phyloP scores from a whole-genome alignment of 2,888 invertebrate species.

The Myathropa florea region DNA sequence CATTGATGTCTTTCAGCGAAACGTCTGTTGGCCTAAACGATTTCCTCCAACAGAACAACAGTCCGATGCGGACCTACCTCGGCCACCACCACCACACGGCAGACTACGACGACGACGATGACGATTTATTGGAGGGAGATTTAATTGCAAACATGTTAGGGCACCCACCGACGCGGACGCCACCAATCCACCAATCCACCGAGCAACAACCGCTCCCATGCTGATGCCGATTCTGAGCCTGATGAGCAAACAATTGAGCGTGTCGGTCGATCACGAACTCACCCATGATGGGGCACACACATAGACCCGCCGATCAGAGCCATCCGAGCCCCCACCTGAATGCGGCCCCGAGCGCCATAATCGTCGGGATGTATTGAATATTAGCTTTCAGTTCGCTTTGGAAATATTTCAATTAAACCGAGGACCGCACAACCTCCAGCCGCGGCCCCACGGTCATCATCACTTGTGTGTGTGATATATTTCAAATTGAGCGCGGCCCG shows the following conservation, averaged over 20 bases:
- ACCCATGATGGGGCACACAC: constrained; percentile 23
- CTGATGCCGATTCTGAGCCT: constrained; percentile 55
- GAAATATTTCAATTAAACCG: constrained; percentile 68
- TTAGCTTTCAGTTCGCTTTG: constrained; percentile 51
- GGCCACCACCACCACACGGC: not conserved
- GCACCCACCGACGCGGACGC: constrained; percentile 52
- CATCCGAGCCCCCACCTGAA: not conserved
- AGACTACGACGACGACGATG: constrained; percentile 29
- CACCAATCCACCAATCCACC: not conserved
- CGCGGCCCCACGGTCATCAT: constrained; percentile 55
- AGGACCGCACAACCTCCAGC: constrained; percentile 57
- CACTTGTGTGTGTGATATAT: constrained; percentile 70
- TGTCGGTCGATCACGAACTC: constrained; percentile 69
- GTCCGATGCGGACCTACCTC: not conserved
- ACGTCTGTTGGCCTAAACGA: constrained; percentile 45
- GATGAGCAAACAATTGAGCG: constrained; percentile 67
- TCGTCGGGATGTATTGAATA: constrained; percentile 53
- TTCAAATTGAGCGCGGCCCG: constrained; percentile 54
- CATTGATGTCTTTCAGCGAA: constrained; percentile 47
- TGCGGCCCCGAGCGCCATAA: constrained; percentile 34
- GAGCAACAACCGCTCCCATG: not conserved
- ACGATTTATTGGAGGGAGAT: constrained; percentile 65
- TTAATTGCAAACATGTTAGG: constrained; percentile 68
- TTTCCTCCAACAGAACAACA: constrained; percentile 25
- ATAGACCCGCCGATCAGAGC: constrained; percentile 6